Evolutionary conservation across 2,888 invertebrate species (phyloP).

Genomic region (Matsumyia berberina): DNA sequence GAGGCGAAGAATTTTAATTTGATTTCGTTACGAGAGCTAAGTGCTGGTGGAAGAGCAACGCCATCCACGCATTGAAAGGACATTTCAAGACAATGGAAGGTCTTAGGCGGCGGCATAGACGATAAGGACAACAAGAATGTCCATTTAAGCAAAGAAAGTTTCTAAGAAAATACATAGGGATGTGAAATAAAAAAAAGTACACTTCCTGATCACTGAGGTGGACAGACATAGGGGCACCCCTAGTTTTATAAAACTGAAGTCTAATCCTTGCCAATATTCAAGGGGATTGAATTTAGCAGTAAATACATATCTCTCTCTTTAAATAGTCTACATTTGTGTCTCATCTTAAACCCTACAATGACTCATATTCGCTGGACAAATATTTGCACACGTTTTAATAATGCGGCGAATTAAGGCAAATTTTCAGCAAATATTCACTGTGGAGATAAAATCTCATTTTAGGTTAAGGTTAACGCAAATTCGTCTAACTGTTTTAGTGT

Average conservation of each 20-base stretch:
- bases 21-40: slow-evolving; percentile 12
- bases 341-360: not conserved
- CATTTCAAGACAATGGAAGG: not conserved
- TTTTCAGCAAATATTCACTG: not conserved
- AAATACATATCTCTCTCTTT: too few species aligned
- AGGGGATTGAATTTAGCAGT: too few species aligned
- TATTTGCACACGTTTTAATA: not conserved
- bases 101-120: not conserved
- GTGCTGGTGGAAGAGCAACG: not conserved
- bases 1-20: slow-evolving; percentile 28
- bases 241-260: not conserved
- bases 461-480: slow-evolving; percentile 10
- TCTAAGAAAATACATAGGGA: not conserved
- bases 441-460: not conserved
- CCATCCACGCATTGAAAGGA: not conserved
- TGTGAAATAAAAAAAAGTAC: not conserved
- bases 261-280: too few species aligned
- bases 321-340: too few species aligned
- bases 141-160: not conserved
- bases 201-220: not conserved
- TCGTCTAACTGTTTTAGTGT: not conserved
- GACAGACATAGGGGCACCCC: not conserved
- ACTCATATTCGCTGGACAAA: slow-evolving; percentile 1
- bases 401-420: not conserved
- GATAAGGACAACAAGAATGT: not conserved